phyloP scores from a whole-genome alignment of 2,797 vertebrate species.

The Phalanger gymnotis region DNA sequence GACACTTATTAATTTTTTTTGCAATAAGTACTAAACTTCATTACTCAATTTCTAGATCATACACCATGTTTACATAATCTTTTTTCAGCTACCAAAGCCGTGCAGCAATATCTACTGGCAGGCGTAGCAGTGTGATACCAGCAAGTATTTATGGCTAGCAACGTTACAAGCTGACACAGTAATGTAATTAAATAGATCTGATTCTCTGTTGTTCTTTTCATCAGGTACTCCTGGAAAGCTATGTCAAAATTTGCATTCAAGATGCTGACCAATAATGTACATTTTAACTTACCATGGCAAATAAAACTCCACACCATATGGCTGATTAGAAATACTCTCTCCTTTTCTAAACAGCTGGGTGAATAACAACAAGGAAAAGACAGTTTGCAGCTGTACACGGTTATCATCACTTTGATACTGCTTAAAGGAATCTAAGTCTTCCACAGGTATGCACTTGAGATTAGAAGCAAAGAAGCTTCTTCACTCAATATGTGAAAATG shows the following conservation, averaged over 20 bases:
- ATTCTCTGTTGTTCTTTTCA: conserved; percentile 49
- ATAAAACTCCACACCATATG: conserved; percentile 93
- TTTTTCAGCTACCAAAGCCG: conserved; percentile 59
- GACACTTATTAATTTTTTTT: conserved; percentile 69
- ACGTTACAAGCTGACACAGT: conserved; percentile 42
- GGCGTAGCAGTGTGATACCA: conserved; percentile 38
- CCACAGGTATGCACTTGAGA: conserved; percentile 89
- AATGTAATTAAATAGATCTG: conserved; percentile 54
- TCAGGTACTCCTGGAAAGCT: conserved; percentile 68
- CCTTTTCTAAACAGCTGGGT: conserved; percentile 87
- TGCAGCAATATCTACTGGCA: conserved; percentile 35
- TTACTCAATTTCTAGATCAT: conserved; percentile 68
- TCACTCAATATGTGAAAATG: conserved; percentile 78
- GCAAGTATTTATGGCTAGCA: conserved; percentile 30
- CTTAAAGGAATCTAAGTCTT: conserved; percentile 88
- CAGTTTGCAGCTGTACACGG: conserved; percentile 94
- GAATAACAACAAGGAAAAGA: conserved; percentile 87
- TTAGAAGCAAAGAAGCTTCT: conserved; percentile 81
- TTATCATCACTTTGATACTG: conserved; percentile 91
- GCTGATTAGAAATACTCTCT: conserved; percentile 94
- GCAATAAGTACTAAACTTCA: conserved; percentile 71
- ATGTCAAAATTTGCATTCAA: conserved; percentile 80
- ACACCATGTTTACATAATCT: conserved; percentile 51
- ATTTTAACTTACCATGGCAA: conserved; percentile 82
- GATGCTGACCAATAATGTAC: conserved; percentile 81